Evolutionary conservation across 1,140 invertebrate genomes (phyloP).

Genomic region (Drosophila arizonae): DNA sequence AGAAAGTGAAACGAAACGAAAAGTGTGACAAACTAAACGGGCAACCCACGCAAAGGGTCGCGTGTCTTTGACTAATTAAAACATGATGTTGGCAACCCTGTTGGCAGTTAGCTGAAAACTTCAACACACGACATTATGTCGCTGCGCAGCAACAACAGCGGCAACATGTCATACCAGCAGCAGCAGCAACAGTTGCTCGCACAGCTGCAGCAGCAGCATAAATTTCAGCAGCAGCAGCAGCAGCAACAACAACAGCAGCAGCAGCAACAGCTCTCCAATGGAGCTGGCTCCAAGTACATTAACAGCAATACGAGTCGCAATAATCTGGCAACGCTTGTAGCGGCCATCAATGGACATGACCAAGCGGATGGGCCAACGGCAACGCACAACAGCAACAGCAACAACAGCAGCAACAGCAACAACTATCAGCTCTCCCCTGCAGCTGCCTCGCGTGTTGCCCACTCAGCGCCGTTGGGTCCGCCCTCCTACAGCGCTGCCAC

Average conservation of each 20-base stretch:
- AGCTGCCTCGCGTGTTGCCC: conserved; percentile 66
- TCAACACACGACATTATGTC: conserved; percentile 52
- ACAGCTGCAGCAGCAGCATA: conserved; percentile 66
- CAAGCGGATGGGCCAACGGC: conserved; percentile 19
- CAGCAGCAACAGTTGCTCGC: conserved; percentile 81
- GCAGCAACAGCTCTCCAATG: conserved; percentile 33
- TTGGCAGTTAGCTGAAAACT: conserved; percentile 6
- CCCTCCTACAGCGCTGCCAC: conserved; percentile 71
- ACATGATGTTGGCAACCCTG: conserved; percentile 16
- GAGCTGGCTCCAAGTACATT: conserved; percentile 40
- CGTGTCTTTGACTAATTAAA: conserved; percentile 56
- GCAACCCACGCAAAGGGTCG: conserved; percentile 46
- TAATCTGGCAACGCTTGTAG: conserved; percentile 76
- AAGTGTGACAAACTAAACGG: conserved; percentile 46
- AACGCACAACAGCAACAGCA: conserved; percentile 13
- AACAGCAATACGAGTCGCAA: conserved; percentile 72
- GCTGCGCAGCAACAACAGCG: conserved; percentile 75
- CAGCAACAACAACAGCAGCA: conserved; percentile 27
- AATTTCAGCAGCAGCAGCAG: conserved; percentile 26
- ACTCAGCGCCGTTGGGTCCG: conserved; percentile 56
- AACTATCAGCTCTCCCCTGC: conserved; percentile 66
- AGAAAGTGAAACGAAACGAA: conserved; percentile 63
- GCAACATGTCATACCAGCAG: conserved; percentile 70
- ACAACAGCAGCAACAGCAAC: conserved; percentile 12
- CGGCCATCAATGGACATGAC: conserved; percentile 78